These are phyloP conservation scores for Pyrocephalus nanus DNA, from an alignment of 2,797 vertebrate species.

Conservation along the genomic window DNA sequence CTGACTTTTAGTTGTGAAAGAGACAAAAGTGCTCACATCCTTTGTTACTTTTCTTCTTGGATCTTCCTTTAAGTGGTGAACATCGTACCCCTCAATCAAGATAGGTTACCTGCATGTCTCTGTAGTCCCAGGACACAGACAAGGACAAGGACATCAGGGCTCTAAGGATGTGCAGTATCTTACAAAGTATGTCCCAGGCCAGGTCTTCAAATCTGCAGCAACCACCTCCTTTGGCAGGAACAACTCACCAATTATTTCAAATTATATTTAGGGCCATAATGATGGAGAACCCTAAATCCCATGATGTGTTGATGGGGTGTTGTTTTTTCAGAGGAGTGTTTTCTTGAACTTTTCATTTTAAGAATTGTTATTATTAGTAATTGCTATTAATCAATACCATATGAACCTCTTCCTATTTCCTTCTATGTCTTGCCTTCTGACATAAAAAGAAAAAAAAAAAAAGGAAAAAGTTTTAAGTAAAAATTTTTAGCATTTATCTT, in stretches of 20 bases:
- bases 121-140: background rate
- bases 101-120: background rate
- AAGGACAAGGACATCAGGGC: background rate
- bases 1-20: background rate
- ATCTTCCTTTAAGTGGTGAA: background rate
- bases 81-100: background rate
- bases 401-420: background rate
- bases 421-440: background rate
- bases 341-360: background rate
- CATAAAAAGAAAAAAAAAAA: rapidly evolving
- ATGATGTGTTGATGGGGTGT: background rate
- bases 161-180: background rate
- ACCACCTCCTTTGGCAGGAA: background rate
- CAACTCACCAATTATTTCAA: background rate
- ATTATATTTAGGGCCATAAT: background rate
- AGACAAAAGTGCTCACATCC: background rate
- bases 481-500: background rate
- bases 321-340: background rate
- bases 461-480: background rate
- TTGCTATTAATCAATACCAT: background rate
- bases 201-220: background rate
- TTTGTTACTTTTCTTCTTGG: background rate
- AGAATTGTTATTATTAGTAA: background rate
- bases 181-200: background rate
- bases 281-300: background rate